Evolutionary conservation across 1,140 invertebrate genomes (phyloP).

Genomic region (Oryzaephilus surinamensis): DNA sequence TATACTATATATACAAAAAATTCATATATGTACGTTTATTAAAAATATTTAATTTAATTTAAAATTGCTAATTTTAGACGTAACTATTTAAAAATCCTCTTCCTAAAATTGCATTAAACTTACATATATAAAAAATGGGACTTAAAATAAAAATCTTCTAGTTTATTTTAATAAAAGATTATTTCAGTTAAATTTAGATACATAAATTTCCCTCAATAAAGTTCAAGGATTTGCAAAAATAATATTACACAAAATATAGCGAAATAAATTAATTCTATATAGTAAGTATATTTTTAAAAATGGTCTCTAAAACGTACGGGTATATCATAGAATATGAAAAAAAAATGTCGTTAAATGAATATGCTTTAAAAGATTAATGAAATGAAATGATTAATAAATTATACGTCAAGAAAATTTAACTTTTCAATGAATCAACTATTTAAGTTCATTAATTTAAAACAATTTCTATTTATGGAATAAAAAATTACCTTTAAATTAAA

Average conservation of each 20-base stretch:
- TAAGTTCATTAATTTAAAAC: too few species aligned
- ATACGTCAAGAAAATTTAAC: not conserved
- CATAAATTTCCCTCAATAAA: slow-evolving; percentile 6
- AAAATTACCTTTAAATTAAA: too few species aligned
- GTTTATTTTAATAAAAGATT: not conserved
- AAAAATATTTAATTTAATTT: not conserved
- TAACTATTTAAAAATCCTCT: not conserved
- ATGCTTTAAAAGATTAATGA: not conserved
- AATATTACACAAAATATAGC: slow-evolving; percentile 1
- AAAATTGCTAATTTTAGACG: not conserved
- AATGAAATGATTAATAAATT: not conserved
- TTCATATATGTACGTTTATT: not conserved
- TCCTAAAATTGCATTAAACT: not conserved
- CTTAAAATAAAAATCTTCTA: too few species aligned
- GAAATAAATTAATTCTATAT: not conserved
- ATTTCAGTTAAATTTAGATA: slow-evolving; percentile 7
- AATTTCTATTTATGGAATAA: too few species aligned
- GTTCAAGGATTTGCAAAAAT: slow-evolving; percentile 11
- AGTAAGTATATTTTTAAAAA: not conserved
- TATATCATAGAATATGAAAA: too few species aligned
- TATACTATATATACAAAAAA: not conserved
- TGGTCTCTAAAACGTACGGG: too few species aligned
- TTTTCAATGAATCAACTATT: too few species aligned
- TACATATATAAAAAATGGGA: not conserved
- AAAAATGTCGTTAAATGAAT: not conserved